Percentiles rank a stretch among this genome's conserved stretches.
These are phyloP conservation scores for Drosophila nr. medialis DNA, from an alignment of 2,888 invertebrate genomes.

Conservation along the genomic window DNA sequence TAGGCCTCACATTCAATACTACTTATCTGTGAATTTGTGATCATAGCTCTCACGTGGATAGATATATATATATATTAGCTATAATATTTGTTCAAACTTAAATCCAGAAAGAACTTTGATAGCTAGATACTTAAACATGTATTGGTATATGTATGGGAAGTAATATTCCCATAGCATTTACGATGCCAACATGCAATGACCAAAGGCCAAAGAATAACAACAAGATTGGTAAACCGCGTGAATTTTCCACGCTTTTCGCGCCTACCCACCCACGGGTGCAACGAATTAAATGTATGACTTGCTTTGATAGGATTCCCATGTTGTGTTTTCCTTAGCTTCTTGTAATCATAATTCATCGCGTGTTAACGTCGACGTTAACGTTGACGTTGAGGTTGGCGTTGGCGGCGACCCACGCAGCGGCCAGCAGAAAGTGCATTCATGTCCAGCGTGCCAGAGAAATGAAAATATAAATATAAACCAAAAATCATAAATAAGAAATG, in stretches of 20 bases:
- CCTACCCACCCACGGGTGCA: slow-evolving; percentile 52
- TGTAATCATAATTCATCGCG: slow-evolving; percentile 73
- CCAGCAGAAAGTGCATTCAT: slow-evolving; percentile 42
- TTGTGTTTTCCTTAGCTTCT: slow-evolving; percentile 43
- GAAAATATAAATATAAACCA: slow-evolving; percentile 13
- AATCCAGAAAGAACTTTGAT: neutral
- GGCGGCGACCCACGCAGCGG: slow-evolving; percentile 51
- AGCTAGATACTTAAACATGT: neutral
- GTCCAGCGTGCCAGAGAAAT: slow-evolving; percentile 54
- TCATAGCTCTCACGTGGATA: neutral
- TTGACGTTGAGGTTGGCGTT: slow-evolving; percentile 11
- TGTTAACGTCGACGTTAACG: slow-evolving; percentile 49
- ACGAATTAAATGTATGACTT: slow-evolving; percentile 65
- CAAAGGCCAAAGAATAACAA: slow-evolving; percentile 26
- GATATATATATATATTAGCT: neutral
- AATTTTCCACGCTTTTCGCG: slow-evolving; percentile 49
- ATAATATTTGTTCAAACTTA: neutral
- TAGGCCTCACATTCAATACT: neutral
- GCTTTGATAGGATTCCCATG: slow-evolving; percentile 62
- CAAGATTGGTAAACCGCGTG: slow-evolving; percentile 33
- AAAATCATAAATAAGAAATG: slow-evolving; percentile 9
- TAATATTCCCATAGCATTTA: slow-evolving; percentile 14
- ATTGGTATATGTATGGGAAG: neutral
- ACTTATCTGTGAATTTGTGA: neutral
- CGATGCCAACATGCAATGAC: slow-evolving; percentile 24